Percentiles rank a stretch among this genome's conserved stretches.
Conservation (phyloP, 2,797 vertebrate species). For the Ctenopoma kingsleyae region DNA sequence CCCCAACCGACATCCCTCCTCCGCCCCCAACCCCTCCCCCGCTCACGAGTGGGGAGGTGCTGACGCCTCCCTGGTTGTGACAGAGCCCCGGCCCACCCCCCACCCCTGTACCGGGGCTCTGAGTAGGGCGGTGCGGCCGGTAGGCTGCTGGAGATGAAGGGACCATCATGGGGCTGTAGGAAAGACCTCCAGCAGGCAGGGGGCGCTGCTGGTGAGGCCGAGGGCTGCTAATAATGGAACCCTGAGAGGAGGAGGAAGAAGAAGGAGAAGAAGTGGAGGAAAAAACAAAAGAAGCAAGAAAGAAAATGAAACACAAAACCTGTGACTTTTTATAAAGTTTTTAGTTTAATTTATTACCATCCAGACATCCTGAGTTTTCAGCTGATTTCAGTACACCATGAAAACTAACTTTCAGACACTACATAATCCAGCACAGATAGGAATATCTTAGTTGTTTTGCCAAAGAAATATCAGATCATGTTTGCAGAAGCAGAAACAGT, state of each 20-base stretch:
- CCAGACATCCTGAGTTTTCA: too few species aligned
- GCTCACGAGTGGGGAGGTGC: constrained; percentile 72
- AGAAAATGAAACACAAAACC: constrained; percentile 4
- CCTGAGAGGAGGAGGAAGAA: constrained; percentile 74
- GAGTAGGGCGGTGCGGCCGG: constrained; percentile 88
- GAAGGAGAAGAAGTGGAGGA: neutral
- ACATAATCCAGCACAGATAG: too few species aligned
- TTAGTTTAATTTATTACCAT: too few species aligned
- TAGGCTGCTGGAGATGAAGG: constrained; percentile 82
- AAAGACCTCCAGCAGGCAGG: constrained; percentile 77
- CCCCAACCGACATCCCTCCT: constrained; percentile 71
- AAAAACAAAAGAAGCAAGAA: neutral
- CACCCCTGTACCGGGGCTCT: constrained; percentile 89
- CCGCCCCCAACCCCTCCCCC: constrained; percentile 73
- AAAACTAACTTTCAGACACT: too few species aligned
- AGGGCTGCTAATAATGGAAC: constrained; percentile 95
- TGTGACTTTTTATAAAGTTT: neutral
- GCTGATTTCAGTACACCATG: neutral
- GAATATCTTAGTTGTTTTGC: too few species aligned
- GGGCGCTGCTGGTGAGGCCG: constrained; percentile 90
- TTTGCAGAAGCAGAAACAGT: too few species aligned
- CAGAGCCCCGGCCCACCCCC: constrained; percentile 92
- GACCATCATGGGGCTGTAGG: constrained; percentile 75
- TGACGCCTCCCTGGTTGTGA: constrained; percentile 80
- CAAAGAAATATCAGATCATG: too few species aligned